Conservation (phyloP, 1,140 invertebrate species). For the Helicoverpa zea region DNA sequence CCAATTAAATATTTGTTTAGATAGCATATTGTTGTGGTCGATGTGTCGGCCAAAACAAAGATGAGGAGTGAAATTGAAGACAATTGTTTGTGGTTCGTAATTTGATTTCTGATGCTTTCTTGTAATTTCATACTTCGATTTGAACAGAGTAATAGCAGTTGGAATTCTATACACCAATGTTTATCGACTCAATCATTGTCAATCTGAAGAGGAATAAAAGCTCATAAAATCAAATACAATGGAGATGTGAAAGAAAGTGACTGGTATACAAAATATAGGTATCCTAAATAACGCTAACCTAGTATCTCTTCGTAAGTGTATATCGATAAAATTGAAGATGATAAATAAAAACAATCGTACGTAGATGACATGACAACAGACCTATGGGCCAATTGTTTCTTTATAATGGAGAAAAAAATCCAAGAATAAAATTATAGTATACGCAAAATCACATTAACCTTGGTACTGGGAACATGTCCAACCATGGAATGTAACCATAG, state of each 20-base stretch:
- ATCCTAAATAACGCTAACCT: background rate
- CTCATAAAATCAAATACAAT: background rate
- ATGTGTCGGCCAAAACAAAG: constrained; percentile 33
- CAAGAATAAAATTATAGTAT: constrained; percentile 28
- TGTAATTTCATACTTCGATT: background rate
- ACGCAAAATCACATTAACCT: constrained; percentile 28
- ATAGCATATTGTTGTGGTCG: constrained; percentile 68
- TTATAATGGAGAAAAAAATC: constrained; percentile 18
- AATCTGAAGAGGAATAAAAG: background rate
- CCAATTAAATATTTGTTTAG: constrained; percentile 82
- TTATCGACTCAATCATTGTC: background rate
- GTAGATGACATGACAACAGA: constrained; percentile 4
- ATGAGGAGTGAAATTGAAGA: constrained; percentile 39
- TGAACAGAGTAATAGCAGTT: background rate
- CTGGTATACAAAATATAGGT: background rate
- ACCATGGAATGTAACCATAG: constrained; percentile 23
- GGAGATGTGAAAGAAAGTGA: background rate
- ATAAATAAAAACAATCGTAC: background rate
- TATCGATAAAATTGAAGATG: background rate
- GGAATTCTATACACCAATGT: background rate
- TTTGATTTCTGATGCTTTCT: constrained; percentile 9
- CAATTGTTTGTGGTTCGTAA: constrained; percentile 14
- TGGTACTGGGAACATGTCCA: constrained; percentile 3
- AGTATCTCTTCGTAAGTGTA: background rate
- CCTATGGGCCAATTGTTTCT: constrained; percentile 24